These are phyloP conservation scores for Crypturellus undulatus DNA, from an alignment of 2,113 vertebrate species.

Conservation along the genomic window DNA sequence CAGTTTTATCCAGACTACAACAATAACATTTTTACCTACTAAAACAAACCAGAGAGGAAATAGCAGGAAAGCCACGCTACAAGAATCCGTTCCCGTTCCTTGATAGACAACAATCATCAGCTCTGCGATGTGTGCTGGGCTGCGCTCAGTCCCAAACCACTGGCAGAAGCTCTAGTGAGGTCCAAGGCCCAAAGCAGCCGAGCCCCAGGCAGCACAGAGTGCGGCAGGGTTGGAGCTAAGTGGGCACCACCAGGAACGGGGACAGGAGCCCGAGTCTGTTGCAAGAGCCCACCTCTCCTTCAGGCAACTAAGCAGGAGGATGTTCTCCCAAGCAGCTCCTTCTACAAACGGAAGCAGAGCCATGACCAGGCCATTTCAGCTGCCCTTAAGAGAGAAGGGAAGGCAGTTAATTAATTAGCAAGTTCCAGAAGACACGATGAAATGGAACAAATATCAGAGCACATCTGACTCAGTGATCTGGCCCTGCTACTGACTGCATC, in stretches of 20 bases:
- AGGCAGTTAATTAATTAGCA: background rate
- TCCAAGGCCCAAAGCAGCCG: background rate
- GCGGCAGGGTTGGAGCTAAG: fast-evolving
- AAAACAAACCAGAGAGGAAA: background rate
- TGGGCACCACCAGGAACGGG: fast-evolving
- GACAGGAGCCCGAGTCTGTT: background rate
- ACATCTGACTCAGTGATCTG: background rate
- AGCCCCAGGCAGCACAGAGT: background rate
- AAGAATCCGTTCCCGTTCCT: background rate
- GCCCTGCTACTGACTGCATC: background rate
- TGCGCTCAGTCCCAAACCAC: background rate
- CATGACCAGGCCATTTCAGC: background rate
- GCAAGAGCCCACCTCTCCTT: background rate
- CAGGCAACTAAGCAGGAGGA: background rate
- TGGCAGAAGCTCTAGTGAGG: background rate
- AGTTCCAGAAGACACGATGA: background rate
- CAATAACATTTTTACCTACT: background rate
- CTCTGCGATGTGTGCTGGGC: background rate
- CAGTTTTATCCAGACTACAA: background rate
- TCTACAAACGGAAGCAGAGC: background rate
- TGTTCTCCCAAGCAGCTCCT: background rate
- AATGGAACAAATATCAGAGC: background rate
- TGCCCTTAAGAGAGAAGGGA: background rate
- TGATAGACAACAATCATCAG: background rate
- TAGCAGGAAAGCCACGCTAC: background rate